A percentile compares a stretch with the other conserved stretches of the same genome.
Evolutionary conservation across 2,113 vertebrate genomes (phyloP).

Genomic region (Saccopteryx bilineata): DNA sequence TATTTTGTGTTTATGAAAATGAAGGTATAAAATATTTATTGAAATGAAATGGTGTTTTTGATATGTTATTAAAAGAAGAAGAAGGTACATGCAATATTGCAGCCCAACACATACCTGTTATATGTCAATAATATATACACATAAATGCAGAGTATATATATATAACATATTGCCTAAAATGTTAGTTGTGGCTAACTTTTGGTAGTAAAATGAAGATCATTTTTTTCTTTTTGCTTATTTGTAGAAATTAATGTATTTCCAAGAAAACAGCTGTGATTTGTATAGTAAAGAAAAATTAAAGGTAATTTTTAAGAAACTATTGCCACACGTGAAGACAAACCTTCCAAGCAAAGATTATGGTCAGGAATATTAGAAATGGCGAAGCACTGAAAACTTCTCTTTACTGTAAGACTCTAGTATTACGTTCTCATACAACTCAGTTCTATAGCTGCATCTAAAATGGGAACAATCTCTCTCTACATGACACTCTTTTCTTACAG

Average conservation of each 20-base stretch:
- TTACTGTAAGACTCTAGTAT: not conserved
- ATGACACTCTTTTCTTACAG: constrained; percentile 45
- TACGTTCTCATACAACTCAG: not conserved
- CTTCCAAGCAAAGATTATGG: not conserved
- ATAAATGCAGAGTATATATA: constrained; percentile 27
- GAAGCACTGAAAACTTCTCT: not conserved
- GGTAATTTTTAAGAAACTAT: constrained; percentile 51
- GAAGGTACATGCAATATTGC: not conserved
- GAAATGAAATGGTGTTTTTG: constrained; percentile 14
- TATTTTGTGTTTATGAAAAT: constrained; percentile 34
- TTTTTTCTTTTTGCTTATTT: constrained; percentile 28
- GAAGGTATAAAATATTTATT: not conserved
- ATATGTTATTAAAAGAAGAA: not conserved
- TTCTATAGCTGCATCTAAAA: constrained; percentile 50
- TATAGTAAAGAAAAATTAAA: constrained; percentile 22
- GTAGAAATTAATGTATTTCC: constrained; percentile 24
- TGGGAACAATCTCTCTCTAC: constrained; percentile 48
- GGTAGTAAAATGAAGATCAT: not conserved
- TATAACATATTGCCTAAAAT: not conserved
- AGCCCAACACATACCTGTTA: not conserved
- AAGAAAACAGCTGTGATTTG: not conserved
- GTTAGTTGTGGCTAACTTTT: not conserved
- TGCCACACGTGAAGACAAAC: not conserved
- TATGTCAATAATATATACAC: not conserved
- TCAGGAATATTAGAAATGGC: constrained; percentile 52